phyloP scores from a whole-genome alignment of 2,888 invertebrate genomes.

The Calliopum simillimum region DNA sequence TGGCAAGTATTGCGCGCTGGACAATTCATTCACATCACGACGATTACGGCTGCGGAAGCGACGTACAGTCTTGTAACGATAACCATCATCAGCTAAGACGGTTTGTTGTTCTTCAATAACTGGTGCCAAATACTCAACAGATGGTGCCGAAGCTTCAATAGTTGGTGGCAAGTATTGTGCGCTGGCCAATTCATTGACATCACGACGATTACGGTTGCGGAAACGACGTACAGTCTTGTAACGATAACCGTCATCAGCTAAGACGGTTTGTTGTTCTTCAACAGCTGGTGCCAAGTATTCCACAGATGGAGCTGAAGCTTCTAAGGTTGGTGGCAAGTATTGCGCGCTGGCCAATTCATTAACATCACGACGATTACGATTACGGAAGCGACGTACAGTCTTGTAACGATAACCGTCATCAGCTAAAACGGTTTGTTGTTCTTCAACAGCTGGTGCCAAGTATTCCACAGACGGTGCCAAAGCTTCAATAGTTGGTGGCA shows the following conservation, averaged over 20 bases:
- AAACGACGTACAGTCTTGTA: slow-evolving; percentile 49
- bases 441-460: slow-evolving; percentile 19
- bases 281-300: slow-evolving; percentile 38
- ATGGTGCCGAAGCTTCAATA: slow-evolving; percentile 37
- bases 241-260: slow-evolving; percentile 47
- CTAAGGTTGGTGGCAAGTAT: slow-evolving; percentile 53
- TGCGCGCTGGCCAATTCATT: slow-evolving; percentile 53
- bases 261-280: slow-evolving; percentile 26
- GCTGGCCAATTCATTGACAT: slow-evolving; percentile 51
- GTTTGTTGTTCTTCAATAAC: slow-evolving; percentile 36
- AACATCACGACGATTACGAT: slow-evolving; percentile 49
- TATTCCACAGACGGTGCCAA: slow-evolving; percentile 30
- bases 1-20: slow-evolving; percentile 54
- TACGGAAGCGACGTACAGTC: slow-evolving; percentile 55
- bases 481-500: slow-evolving; percentile 37
- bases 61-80: slow-evolving; percentile 62
- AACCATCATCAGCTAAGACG: slow-evolving; percentile 58
- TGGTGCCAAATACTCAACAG: slow-evolving; percentile 22
- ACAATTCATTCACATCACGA: slow-evolving; percentile 53
- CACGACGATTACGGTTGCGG: slow-evolving; percentile 46
- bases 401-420: slow-evolving; percentile 65
- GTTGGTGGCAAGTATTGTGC: slow-evolving; percentile 55
- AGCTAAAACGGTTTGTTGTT: slow-evolving; percentile 44
- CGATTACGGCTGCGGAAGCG: slow-evolving; percentile 48
- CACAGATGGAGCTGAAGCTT: slow-evolving; percentile 37